phyloP scores from a whole-genome alignment of 2,888 invertebrate species.

The Dione vanillae region DNA sequence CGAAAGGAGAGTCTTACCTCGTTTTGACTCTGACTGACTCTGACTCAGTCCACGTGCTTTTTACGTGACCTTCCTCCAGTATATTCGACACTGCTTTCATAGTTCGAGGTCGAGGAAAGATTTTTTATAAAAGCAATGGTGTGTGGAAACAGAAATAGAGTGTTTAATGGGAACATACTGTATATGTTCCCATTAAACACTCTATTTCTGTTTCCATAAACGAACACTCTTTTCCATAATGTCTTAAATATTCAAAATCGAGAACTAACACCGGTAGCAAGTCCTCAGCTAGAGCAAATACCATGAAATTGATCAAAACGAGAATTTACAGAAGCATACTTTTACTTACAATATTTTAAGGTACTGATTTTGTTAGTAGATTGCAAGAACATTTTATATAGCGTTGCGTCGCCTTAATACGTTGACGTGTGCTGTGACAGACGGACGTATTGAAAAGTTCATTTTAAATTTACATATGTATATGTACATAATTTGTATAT shows the following conservation, averaged over 20 bases:
- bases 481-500: background rate
- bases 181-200: too few relatives aligned
- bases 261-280: slow-evolving; percentile 30
- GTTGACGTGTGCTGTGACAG: slow-evolving; percentile 3
- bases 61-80: too few relatives aligned
- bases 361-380: slow-evolving; percentile 15
- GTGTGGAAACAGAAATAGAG: too few relatives aligned
- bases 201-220: too few relatives aligned
- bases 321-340: slow-evolving; percentile 27
- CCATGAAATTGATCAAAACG: slow-evolving; percentile 41
- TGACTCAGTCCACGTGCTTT: too few relatives aligned
- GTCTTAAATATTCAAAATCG: background rate
- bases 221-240: background rate
- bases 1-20: too few relatives aligned
- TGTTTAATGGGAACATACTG: too few relatives aligned
- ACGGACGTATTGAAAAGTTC: slow-evolving; percentile 23
- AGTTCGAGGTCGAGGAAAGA: too few relatives aligned
- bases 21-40: too few relatives aligned
- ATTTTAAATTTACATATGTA: background rate
- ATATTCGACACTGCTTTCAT: too few relatives aligned
- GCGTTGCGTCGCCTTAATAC: slow-evolving; percentile 14
- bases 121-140: too few relatives aligned
- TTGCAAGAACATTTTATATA: slow-evolving; percentile 12
- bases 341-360: slow-evolving; percentile 27
- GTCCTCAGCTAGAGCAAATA: slow-evolving; percentile 30